These are phyloP conservation scores for Drosophila sproati DNA, from an alignment of 1,140 invertebrate species.

Conservation along the genomic window DNA sequence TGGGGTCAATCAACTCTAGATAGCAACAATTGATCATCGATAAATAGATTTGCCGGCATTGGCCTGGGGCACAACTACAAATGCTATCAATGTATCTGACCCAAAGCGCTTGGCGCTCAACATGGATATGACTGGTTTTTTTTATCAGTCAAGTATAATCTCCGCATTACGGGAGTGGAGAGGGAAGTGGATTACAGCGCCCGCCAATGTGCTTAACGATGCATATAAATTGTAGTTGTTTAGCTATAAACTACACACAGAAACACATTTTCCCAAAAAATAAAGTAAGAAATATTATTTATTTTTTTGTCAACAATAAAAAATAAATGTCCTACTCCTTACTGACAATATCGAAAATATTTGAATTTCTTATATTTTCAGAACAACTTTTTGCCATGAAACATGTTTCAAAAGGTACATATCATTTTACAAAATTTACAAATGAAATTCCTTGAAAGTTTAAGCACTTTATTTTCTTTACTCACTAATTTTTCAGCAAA, in stretches of 20 bases:
- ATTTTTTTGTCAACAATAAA: too few relatives aligned
- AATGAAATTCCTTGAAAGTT: too few relatives aligned
- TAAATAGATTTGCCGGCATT: conserved; percentile 26
- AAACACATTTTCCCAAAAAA: background rate
- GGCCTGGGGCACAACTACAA: conserved; percentile 30
- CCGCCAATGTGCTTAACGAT: conserved; percentile 51
- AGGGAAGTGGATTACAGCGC: conserved; percentile 10
- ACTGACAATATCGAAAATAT: too few relatives aligned
- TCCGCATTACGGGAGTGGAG: conserved; percentile 11
- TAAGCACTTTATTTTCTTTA: too few relatives aligned
- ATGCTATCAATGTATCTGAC: conserved; percentile 13
- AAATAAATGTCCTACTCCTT: too few relatives aligned
- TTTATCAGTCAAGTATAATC: conserved; percentile 64
- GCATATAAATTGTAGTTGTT: conserved; percentile 64
- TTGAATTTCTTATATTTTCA: too few relatives aligned
- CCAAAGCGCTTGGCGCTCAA: background rate
- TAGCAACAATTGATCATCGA: conserved; percentile 43
- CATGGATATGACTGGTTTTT: conserved; percentile 8
- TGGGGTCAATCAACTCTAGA: conserved; percentile 67
- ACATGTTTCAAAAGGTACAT: too few relatives aligned
- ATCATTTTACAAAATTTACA: too few relatives aligned
- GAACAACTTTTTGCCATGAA: too few relatives aligned
- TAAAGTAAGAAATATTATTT: background rate
- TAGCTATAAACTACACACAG: conserved; percentile 16
- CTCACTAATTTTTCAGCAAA: too few relatives aligned